Evolutionary conservation across 2,888 invertebrate genomes (phyloP), one percentile per base, ranked within the genome.

Genomic region (Pristionchus fissidentatus): DNA sequence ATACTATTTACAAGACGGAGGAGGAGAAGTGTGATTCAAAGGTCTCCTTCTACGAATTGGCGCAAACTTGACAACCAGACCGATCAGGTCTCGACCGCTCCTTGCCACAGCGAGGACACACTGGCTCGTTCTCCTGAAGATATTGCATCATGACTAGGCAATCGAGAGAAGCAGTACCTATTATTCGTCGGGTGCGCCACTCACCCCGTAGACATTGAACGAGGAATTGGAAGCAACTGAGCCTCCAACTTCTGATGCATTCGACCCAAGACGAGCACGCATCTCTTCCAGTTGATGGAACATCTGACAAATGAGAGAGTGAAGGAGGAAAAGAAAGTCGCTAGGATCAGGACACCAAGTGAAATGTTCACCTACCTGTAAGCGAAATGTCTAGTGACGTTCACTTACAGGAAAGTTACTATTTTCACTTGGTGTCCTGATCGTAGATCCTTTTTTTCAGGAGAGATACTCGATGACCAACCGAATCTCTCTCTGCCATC

Each of bases 51-150:
- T 49, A 49, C 19, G 75, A 35, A 35, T 77, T 41, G 4, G 83
- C 83, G 26, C 85, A 85, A 26, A 85, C 41, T 19, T 83, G 83
- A 35, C 85, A 85, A n/a, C 81, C 81, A 35, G 84, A 75, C 41
- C 84, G 75, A 52, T 85, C 84, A 13, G 32, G 15, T 19, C 87
- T 83, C 29, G 87, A 86, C 66, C 87, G 85, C 46, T 88, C 88
- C n/a, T 87, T 87, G 32, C 88, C 88, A 38, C 88, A 88, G 46
- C 88, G 84, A 5, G 88, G 87, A 84, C 88, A 88, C 7, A 87
- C 88, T 22, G 87, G 86, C 26, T 87, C 85, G 15, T 84, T 86
- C 5, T 87, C 87, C 70, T 83, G 83, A 46, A 55, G 7, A 0
- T 35, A 46, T 32, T 15, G 4, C 4, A 0, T 79, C 35, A 41